Percentiles rank a stretch among this genome's conserved stretches.
Conservation (phyloP, 1,140 invertebrate species). For the Asobara japonica region DNA sequence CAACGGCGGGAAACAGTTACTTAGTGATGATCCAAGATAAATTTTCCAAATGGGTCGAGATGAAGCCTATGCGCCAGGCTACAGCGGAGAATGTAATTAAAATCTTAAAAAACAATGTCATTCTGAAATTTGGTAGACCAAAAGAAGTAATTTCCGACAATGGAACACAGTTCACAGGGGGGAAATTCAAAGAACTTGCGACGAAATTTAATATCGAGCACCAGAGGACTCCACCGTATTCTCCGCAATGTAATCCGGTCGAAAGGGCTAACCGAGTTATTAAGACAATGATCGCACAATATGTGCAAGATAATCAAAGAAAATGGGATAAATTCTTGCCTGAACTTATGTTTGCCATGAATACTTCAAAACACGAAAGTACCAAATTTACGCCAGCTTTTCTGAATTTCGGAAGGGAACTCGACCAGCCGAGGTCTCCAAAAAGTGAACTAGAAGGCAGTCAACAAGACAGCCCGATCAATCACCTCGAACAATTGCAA, state of each 20-base stretch:
- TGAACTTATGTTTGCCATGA: slow-evolving; percentile 48
- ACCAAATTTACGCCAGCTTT: slow-evolving; percentile 11
- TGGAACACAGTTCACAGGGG: neutral
- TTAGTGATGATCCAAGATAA: slow-evolving; percentile 11
- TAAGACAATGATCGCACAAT: slow-evolving; percentile 37
- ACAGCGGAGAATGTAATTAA: neutral
- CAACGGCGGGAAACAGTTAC: neutral
- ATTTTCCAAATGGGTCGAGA: slow-evolving; percentile 20
- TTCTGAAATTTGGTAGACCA: slow-evolving; percentile 1
- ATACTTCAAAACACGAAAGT: slow-evolving; percentile 5
- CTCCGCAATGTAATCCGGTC: slow-evolving; percentile 31
- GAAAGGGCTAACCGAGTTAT: slow-evolving; percentile 29
- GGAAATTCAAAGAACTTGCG: neutral
- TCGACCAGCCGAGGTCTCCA: neutral
- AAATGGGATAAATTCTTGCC: slow-evolving; percentile 52
- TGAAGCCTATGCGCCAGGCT: neutral
- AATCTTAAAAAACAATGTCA: neutral
- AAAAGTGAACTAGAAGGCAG: neutral
- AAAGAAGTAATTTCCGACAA: neutral
- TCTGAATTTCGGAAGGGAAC: slow-evolving; percentile 20
- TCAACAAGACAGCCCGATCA: too few species aligned
- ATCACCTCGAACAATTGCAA: neutral
- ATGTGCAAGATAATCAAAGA: slow-evolving; percentile 44
- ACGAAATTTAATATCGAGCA: neutral
- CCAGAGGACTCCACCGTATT: slow-evolving; percentile 23